Conservation (phyloP, 2,888 invertebrate species). For the Xestia sexstrigata region DNA sequence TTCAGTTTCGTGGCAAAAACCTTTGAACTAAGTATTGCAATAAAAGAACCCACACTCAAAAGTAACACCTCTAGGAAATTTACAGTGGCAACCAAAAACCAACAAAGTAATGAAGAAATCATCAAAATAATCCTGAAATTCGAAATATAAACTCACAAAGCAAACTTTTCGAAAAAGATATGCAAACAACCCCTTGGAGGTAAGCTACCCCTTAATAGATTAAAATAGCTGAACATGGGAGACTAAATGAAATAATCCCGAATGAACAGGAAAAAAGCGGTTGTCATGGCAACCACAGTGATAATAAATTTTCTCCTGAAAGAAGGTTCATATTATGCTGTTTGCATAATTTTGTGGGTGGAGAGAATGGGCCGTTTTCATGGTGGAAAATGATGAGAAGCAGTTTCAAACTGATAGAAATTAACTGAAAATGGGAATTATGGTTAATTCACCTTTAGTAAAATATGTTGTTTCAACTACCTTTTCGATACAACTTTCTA, state of each 20-base stretch:
- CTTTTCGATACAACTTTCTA: not conserved
- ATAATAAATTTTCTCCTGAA: constrained; percentile 56
- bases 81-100: constrained; percentile 6
- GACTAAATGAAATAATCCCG: constrained; percentile 57
- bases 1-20: not conserved
- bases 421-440: not conserved
- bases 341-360: constrained; percentile 57
- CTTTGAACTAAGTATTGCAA: not conserved
- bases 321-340: constrained; percentile 61
- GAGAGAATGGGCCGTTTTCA: constrained; percentile 32
- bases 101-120: not conserved
- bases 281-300: constrained; percentile 50
- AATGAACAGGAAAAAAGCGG: constrained; percentile 53
- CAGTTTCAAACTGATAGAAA: constrained; percentile 18
- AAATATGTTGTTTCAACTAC: not conserved
- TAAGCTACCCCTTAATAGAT: constrained; percentile 57
- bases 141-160: constrained; percentile 13
- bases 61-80: not conserved
- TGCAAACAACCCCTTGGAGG: constrained; percentile 43
- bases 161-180: constrained; percentile 27
- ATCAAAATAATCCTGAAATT: constrained; percentile 16
- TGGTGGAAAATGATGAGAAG: constrained; percentile 24
- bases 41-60: not conserved
- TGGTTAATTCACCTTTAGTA: not conserved
- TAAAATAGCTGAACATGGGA: constrained; percentile 59